Conservation (phyloP, 1,140 invertebrate species). For the Bombus waltoni region DNA sequence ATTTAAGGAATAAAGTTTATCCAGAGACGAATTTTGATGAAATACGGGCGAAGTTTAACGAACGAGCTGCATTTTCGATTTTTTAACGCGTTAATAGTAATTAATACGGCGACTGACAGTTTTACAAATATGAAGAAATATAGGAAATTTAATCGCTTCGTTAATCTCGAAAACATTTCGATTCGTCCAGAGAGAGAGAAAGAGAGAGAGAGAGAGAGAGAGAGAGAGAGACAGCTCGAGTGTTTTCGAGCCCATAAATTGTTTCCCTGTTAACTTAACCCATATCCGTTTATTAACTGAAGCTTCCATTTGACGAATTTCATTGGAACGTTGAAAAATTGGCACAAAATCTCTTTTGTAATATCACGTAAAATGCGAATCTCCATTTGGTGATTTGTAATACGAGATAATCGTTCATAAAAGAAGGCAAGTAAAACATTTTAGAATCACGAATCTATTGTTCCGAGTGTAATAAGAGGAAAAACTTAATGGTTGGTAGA, state of each 20-base stretch:
- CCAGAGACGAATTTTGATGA: background rate
- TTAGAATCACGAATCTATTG: background rate
- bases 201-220: too few relatives aligned
- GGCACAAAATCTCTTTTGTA: background rate
- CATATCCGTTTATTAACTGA: background rate
- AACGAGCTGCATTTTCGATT: background rate
- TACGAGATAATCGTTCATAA: background rate
- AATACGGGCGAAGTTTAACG: background rate
- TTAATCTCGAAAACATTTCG: slow-evolving; percentile 12
- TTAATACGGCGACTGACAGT: background rate
- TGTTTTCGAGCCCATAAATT: slow-evolving; percentile 10
- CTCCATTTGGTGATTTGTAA: background rate
- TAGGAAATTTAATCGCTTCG: slow-evolving; percentile 4
- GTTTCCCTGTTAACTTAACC: slow-evolving; percentile 21
- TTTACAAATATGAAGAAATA: slow-evolving; percentile 16
- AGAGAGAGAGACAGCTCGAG: background rate
- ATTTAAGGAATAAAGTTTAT: background rate
- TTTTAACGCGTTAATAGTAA: background rate
- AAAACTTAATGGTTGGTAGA: background rate
- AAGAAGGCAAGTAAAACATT: background rate
- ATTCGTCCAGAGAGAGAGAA: background rate
- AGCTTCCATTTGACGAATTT: too few relatives aligned
- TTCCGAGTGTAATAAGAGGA: background rate
- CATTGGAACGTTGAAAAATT: background rate
- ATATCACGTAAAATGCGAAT: background rate